A percentile compares a stretch with the other conserved stretches of the same genome.
Evolutionary conservation across 92 coral and sea anemone genomes (phyloP).

Genomic region (Chrysogorgia sp.): DNA sequence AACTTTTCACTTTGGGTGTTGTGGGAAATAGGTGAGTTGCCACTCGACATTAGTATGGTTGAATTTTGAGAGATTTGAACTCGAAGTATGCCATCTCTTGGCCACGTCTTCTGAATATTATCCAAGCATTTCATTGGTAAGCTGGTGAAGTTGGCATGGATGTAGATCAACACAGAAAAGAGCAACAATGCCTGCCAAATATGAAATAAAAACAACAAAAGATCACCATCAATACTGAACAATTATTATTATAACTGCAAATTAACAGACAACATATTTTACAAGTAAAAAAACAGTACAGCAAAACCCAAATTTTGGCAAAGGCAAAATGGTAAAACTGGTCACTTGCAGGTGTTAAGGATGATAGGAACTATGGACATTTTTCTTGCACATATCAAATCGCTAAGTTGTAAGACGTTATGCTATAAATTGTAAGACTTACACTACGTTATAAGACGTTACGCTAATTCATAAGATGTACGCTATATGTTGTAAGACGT

Average conservation of each 20-base stretch:
- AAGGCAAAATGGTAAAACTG: too few species aligned
- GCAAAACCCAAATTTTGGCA: not conserved
- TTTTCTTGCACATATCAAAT: too few species aligned
- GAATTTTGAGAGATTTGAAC: conserved; percentile 76
- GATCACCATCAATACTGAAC: not conserved
- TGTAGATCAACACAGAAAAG: conserved; percentile 86
- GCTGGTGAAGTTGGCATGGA: conserved; percentile 94
- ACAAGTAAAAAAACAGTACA: too few species aligned
- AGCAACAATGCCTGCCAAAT: conserved; percentile 79
- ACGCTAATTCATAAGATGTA: too few species aligned
- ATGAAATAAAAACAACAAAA: not conserved
- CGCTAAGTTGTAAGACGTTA: too few species aligned
- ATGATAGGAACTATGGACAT: too few species aligned
- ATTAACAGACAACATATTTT: too few species aligned
- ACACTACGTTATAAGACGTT: too few species aligned
- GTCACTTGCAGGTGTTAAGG: too few species aligned
- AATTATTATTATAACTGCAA: not conserved
- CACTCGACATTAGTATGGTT: conserved; percentile 63
- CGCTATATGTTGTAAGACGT: too few species aligned
- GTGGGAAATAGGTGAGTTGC: conserved; percentile 40
- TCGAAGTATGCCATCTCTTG: conserved; percentile 92
- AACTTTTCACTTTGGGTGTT: conserved; percentile 47
- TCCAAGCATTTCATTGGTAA: conserved; percentile 94
- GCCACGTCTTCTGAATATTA: conserved; percentile 89
- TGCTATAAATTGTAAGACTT: too few species aligned